Evolutionary conservation across 1,140 invertebrate species (phyloP).

Genomic region (honey bee (Apis mellifera)): DNA sequence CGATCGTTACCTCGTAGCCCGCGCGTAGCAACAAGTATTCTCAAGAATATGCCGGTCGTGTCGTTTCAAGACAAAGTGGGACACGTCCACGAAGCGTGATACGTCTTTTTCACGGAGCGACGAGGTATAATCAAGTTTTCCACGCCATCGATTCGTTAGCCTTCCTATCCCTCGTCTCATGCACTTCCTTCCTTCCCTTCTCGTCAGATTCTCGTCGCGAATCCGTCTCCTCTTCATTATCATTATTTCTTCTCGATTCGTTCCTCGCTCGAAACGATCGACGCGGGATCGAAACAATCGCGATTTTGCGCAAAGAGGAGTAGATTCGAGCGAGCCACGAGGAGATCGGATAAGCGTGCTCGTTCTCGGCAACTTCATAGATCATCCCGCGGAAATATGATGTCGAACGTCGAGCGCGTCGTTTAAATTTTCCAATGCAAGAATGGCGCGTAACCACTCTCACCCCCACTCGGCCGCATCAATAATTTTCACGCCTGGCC

Average conservation of each 20-base stretch:
- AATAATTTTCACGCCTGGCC: not conserved
- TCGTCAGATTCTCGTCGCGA: too few relatives aligned
- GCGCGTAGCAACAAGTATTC: conserved; percentile 4
- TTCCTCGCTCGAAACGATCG: not conserved
- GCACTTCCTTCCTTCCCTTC: not conserved
- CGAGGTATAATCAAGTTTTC: not conserved
- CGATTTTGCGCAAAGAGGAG: not conserved
- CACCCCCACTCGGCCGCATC: not conserved
- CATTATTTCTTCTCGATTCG: not conserved
- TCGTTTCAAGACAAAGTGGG: not conserved
- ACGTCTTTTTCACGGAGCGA: not conserved
- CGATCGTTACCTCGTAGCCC: not conserved
- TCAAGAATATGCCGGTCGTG: not conserved
- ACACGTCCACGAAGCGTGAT: not conserved
- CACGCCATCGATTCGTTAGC: not conserved
- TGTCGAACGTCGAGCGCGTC: conserved; percentile 3
- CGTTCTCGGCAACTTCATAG: conserved; percentile 49
- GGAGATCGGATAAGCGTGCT: conserved; percentile 32
- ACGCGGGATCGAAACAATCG: too few relatives aligned
- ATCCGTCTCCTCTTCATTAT: not conserved
- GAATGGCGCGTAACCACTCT: too few relatives aligned
- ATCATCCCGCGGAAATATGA: conserved; percentile 55
- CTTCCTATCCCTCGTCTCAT: too few relatives aligned
- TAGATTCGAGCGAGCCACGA: not conserved
- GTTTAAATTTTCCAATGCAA: conserved; percentile 6